Evolutionary conservation across 1,140 invertebrate species (phyloP), one percentile per base, ranked within the genome.

Genomic region (Hylaeus volcanicus): DNA sequence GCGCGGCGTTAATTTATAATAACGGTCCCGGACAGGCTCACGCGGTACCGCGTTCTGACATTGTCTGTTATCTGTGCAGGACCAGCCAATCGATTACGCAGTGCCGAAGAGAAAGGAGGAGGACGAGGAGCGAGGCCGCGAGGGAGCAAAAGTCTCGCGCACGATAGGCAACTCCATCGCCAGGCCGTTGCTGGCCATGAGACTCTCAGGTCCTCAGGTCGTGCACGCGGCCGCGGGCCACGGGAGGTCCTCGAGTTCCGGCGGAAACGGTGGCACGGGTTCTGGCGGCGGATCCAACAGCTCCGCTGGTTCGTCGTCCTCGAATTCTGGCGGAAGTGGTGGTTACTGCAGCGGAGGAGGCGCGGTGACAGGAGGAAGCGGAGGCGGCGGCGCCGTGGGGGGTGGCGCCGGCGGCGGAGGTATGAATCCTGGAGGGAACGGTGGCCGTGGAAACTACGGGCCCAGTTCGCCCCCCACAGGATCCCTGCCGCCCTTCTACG

Each of bases 71-170:
- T 71, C 84, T 87, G 56, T 64, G 11, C 96, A 98, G 93, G 97
- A 97, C 65, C 96, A 97, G 84, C 97, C 97, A 0, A 97, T 98
- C 71, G 96, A 98, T 89, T 98, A 98, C 91, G 97, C 96, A 85
- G 96, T 98, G 75, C 97, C 97, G 26, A 97, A 97, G 91, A 95
- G 96, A 74, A 94, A 95, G 81, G 95, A 96, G 39, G 95, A 96
- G 82, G 95, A 96, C 89, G 95, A 96, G 73, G 94, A 94, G 48
- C 93, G 94, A 79, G 91, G 94, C 91, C 92, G 95, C 93, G 93
- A 95, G 93, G 83, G 94, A 92, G 92, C 94, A 92, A 90, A 94
- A 93, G 92, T 93, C 90, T 88, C 94, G 92, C 90, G 95, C 94
- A 92, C 94, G 12, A 91, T 92, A 51, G 92, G 92, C 1, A 93